Evolutionary conservation across 2,888 invertebrate genomes (phyloP).

Genomic region (Polymixis lichenea): DNA sequence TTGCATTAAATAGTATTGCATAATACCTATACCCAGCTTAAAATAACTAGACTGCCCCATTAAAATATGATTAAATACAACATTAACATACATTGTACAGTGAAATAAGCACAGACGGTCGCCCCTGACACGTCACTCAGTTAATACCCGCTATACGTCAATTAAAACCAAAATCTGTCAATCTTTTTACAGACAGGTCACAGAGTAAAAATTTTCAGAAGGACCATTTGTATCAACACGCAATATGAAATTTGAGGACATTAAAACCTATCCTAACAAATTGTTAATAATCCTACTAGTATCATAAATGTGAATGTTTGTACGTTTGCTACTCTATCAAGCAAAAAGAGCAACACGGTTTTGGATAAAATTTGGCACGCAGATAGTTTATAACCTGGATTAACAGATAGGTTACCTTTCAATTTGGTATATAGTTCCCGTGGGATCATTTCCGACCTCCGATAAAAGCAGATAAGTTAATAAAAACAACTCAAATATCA

Average conservation of each 20-base stretch:
- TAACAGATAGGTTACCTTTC: no score
- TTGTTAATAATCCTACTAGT: no score
- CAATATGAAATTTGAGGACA: background rate
- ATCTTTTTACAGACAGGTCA: constrained; percentile 72
- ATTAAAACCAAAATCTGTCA: constrained; percentile 86
- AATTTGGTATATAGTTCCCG: no score
- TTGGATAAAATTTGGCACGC: no score
- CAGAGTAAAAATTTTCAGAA: constrained; percentile 13
- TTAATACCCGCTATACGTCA: constrained; percentile 83
- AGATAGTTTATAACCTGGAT: no score
- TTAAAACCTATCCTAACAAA: no score
- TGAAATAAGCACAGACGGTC: constrained; percentile 44
- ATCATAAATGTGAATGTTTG: no score
- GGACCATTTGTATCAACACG: background rate
- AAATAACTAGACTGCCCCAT: constrained; percentile 36
- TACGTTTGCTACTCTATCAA: no score
- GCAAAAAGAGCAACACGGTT: no score
- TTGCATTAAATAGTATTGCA: background rate
- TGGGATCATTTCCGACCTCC: no score
- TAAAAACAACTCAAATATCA: no score
- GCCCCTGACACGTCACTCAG: constrained; percentile 72
- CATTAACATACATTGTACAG: constrained; percentile 48
- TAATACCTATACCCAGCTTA: constrained; percentile 17
- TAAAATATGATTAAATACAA: constrained; percentile 43
- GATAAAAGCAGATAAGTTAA: no score